Conservation (phyloP, 2,888 invertebrate genomes). For the Eumacrocentrus americanus region DNA sequence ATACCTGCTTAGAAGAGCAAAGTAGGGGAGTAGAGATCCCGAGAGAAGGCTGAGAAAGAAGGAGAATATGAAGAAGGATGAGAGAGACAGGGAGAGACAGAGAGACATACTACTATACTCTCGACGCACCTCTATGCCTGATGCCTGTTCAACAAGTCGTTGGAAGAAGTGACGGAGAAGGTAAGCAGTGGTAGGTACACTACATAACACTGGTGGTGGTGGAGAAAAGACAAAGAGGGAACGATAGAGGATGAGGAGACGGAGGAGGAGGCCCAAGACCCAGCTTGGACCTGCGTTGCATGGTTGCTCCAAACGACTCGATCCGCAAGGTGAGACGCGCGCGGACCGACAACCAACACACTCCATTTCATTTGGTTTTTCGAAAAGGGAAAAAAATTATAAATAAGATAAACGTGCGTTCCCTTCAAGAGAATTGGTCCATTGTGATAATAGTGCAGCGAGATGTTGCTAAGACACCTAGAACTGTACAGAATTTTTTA, state of each 20-base stretch:
- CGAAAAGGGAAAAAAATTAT: too few species aligned
- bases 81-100: constrained; percentile 33
- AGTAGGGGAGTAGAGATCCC: constrained; percentile 32
- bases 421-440: too few species aligned
- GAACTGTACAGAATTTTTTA: too few species aligned
- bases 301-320: constrained; percentile 58
- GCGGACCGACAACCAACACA: constrained; percentile 45
- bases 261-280: constrained; percentile 37
- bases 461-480: constrained; percentile 14
- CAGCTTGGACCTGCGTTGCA: constrained; percentile 59
- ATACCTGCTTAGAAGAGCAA: constrained; percentile 36
- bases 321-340: constrained; percentile 62
- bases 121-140: neutral
- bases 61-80: constrained; percentile 21
- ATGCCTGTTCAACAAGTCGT: constrained; percentile 13
- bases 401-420: neutral
- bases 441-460: constrained; percentile 23
- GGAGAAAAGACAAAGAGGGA: neutral
- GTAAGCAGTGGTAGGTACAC: constrained; percentile 3
- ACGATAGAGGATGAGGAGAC: neutral
- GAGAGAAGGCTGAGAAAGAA: constrained; percentile 18
- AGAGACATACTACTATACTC: constrained; percentile 23
- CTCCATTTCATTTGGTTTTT: neutral
- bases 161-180: constrained; percentile 28
- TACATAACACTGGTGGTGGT: constrained; percentile 16